Evolutionary conservation across 2,888 invertebrate species (phyloP), one percentile per base, ranked within the genome.

Genomic region (Acrobasis consociella): DNA sequence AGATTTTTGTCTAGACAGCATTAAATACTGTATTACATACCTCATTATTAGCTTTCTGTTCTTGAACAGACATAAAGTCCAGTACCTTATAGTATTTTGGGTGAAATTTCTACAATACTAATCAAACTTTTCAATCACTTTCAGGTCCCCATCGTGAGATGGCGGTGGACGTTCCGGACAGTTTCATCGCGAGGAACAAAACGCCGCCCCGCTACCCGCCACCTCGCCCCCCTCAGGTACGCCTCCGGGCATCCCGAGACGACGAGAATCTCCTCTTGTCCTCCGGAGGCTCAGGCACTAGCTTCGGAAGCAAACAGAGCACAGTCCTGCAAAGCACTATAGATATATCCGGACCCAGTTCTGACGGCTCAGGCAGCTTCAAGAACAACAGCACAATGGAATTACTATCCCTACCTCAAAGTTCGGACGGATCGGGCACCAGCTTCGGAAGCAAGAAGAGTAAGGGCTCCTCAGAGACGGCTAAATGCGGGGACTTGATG

Each of bases 161-260:
- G 97, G 98, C 99, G 85, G 98, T 99, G 88, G 99, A 99, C 93
- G 98, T 98, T 79, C 99, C 99, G 81, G 98, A 98, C 86, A 96
- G 96, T 78, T 98, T 98, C 93, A 95, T 97, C 81, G 97, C 96
- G 73, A 94, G 96, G 79, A 96, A 96, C 89, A 98, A 98, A 93
- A 97, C 97, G 70, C 97, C 97, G 52, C 98, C 98, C 49, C 94
- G 97, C 78, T 98, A 97, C 94, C 97, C 97, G 69, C 97, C 97
- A 58, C 96, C 96, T 62, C 94, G 96, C 75, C 95, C 95, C 72
- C 93, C 94, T 71, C 94, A 94, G 94, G 94, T 95, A 91, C 91
- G 89, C 72, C 85, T 85, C 68, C 89, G 87, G 71, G 77, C 84
- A 80, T 75, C 79, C 77, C 82, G 88, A 72, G 91, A 91, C 76